These are phyloP conservation scores for Galbula dea DNA, from an alignment of 2,113 vertebrate species.

Conservation along the genomic window DNA sequence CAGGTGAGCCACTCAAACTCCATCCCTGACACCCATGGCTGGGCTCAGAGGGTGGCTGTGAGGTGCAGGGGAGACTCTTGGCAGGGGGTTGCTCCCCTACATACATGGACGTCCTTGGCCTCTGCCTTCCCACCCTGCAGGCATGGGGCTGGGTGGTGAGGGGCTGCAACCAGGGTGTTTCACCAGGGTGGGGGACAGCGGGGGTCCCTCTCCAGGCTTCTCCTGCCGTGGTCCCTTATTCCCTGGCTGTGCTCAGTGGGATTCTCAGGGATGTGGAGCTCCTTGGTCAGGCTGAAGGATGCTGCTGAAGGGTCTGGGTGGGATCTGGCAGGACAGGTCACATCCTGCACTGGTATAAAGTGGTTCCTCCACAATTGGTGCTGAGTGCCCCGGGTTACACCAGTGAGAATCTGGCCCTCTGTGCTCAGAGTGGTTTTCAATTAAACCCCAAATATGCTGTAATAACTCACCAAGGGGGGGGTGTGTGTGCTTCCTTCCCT, in stretches of 20 bases:
- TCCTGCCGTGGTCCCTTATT: neutral
- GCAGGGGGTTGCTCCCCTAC: no score
- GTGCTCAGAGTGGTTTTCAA: neutral
- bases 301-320: neutral
- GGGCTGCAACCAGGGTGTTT: neutral
- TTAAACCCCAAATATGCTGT: conserved; percentile 23
- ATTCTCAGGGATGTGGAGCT: neutral
- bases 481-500: neutral
- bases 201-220: neutral
- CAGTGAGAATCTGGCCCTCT: rapidly evolving
- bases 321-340: neutral
- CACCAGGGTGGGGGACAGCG: no score
- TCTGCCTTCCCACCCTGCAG: neutral
- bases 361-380: rapidly evolving
- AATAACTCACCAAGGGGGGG: neutral
- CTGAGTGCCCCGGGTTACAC: rapidly evolving
- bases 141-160: neutral
- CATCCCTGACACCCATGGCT: neutral
- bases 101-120: rapidly evolving
- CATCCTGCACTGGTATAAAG: neutral
- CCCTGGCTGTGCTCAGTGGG: rapidly evolving
- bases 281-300: neutral
- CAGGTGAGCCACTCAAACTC: neutral
- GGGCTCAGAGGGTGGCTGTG: neutral
- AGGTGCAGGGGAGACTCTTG: neutral